Evolutionary conservation across 2,113 vertebrate species (phyloP).

Genomic region (Atlantisia rogersi): DNA sequence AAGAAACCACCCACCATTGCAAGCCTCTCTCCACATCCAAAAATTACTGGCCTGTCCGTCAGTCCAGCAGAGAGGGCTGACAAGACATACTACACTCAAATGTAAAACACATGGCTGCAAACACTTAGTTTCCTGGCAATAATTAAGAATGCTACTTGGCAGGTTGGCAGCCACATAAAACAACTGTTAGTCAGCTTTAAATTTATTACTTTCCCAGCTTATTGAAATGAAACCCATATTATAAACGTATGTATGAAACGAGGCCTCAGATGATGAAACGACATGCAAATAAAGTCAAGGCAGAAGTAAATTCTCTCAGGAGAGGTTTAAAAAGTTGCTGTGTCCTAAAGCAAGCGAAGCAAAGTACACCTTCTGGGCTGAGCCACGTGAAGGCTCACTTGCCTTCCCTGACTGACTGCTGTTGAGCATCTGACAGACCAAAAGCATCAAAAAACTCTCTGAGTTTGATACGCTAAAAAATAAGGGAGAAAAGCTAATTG

Average conservation of each 20-base stretch:
- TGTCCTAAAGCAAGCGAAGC: background rate
- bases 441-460: background rate
- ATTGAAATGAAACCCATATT: slow-evolving; percentile 82
- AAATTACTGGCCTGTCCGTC: slow-evolving; percentile 73
- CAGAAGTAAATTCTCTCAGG: slow-evolving; percentile 53
- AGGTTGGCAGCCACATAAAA: slow-evolving; percentile 86
- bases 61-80: slow-evolving; percentile 76
- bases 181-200: slow-evolving; percentile 78
- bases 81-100: slow-evolving; percentile 82
- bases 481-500: background rate
- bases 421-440: background rate
- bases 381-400: slow-evolving; percentile 27
- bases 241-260: slow-evolving; percentile 72
- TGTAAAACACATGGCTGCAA: slow-evolving; percentile 83
- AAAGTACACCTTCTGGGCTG: background rate
- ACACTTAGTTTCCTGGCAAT: slow-evolving; percentile 85
- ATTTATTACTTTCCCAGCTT: slow-evolving; percentile 82
- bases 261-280: slow-evolving; percentile 67
- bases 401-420: background rate
- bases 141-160: slow-evolving; percentile 84
- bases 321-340: slow-evolving; percentile 23
- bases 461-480: background rate
- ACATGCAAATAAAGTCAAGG: slow-evolving; percentile 57
- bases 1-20: slow-evolving; percentile 73
- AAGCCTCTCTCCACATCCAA: slow-evolving; percentile 16